Evolutionary conservation across 2,797 vertebrate species (phyloP).

Genomic region (Halcyon leucocephala): DNA sequence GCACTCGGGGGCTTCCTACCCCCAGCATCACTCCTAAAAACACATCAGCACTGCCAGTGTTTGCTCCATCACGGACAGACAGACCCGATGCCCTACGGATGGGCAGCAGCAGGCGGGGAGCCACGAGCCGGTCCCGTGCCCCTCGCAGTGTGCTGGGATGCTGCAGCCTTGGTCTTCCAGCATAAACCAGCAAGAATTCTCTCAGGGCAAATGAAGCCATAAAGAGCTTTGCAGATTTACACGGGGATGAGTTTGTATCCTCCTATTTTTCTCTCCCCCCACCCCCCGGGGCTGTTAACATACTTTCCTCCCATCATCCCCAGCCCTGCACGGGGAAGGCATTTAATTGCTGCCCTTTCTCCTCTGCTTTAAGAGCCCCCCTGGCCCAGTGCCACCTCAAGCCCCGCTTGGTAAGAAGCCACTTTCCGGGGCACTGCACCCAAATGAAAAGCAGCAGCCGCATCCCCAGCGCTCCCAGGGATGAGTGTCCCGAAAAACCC

Average conservation of each 20-base stretch:
- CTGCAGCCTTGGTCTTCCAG: neutral
- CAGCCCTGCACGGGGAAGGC: neutral
- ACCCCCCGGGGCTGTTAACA: neutral
- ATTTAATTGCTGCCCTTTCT: slow-evolving; percentile 34
- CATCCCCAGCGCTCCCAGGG: neutral
- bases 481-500: neutral
- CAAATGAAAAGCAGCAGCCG: accelerated
- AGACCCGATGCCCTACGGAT: accelerated
- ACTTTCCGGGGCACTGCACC: neutral
- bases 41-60: accelerated
- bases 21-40: neutral
- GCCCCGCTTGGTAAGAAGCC: neutral
- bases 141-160: accelerated
- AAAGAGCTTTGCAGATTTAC: neutral
- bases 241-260: neutral
- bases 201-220: accelerated
- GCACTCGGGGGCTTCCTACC: neutral
- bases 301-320: neutral
- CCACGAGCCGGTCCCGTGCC: neutral
- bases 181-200: neutral
- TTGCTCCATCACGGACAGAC: neutral
- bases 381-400: accelerated
- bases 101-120: neutral
- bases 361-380: neutral
- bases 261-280: neutral